Evolutionary conservation across 2,888 invertebrate species (phyloP), one percentile per base, ranked within the genome.

Genomic region (Chrysolina oricalcia): DNA sequence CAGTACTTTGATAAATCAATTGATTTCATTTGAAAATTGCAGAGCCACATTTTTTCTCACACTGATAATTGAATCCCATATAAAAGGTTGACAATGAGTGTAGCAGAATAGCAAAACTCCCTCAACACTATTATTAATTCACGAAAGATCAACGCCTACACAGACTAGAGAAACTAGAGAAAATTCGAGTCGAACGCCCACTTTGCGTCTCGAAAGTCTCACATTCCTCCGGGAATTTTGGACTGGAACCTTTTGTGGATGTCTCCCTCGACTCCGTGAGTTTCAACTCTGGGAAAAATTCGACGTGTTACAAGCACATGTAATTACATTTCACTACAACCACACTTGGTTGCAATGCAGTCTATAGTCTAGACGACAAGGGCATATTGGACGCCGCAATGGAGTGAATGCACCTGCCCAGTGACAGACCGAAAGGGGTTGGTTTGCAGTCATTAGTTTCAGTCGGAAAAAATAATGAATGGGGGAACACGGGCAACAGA

Each of bases 301-400:
- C 82, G 81, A 81, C 82, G 81, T 82, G 82, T 81, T 81, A 79
- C 81, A 78, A 77, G 81, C 81, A 81, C 81, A 81, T 82, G 81
- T 81, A 81, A 81, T 81, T 81, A 79, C 79, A 75, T 80, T 81
- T 79, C 79, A 70, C 76, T 72, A 74, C 70, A 65, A 50, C 50
- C 73, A 43, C 67, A 78, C 69, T 77, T 43, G 76, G 56, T 23
- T 64, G 63, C 43, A 73, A 70, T 67, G 71, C 59, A 73, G 71
- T 63, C 73, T 70, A 62, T 72, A 78, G 81, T 80, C 81, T 81
- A 81, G 81, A 81, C 81, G 76, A 59, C 59, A 59, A 73, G 76
- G 70, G 72, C 70, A 70, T 74, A 76, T 78, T 75, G 75, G 80
- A 65, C 75, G 73, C 75, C 77, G 70, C 69, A 70, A 70, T 76